phyloP scores from a whole-genome alignment of 2,888 invertebrate genomes.

The Lapara coniferarum region DNA sequence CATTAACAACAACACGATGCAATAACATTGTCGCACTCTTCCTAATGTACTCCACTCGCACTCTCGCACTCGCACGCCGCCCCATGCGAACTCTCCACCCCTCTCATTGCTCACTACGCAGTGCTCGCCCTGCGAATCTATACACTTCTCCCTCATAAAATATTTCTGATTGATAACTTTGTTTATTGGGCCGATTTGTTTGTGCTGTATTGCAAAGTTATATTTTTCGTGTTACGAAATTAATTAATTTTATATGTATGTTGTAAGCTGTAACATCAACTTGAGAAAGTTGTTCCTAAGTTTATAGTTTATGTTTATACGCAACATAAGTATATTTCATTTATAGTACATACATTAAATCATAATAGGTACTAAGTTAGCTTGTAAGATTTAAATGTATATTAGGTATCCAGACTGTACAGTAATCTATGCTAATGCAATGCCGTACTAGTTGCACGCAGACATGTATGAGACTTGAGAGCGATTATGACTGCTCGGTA shows the following conservation, averaged over 20 bases:
- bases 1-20: slow-evolving; percentile 73
- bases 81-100: slow-evolving; percentile 55
- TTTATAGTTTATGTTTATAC: too few species aligned
- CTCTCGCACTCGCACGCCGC: slow-evolving; percentile 54
- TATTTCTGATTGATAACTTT: slow-evolving; percentile 14
- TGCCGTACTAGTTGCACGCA: slow-evolving; percentile 13
- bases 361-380: neutral
- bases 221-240: neutral
- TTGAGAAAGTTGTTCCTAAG: too few species aligned
- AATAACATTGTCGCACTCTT: slow-evolving; percentile 71
- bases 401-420: slow-evolving; percentile 3
- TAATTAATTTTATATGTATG: neutral
- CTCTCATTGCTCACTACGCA: slow-evolving; percentile 31
- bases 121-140: neutral
- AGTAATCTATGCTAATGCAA: slow-evolving; percentile 17
- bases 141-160: slow-evolving; percentile 12
- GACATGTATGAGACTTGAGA: slow-evolving; percentile 3
- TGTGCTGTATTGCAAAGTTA: neutral
- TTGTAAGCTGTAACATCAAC: too few species aligned
- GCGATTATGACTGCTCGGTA: slow-evolving; percentile 4
- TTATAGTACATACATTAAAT: neutral
- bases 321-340: neutral
- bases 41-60: slow-evolving; percentile 59
- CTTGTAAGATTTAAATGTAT: slow-evolving; percentile 9
- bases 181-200: slow-evolving; percentile 1